A percentile compares a stretch with the other conserved stretches of the same genome.
These are phyloP conservation scores for Yponomeuta sedellus DNA, from an alignment of 2,888 invertebrate genomes.

Conservation along the genomic window DNA sequence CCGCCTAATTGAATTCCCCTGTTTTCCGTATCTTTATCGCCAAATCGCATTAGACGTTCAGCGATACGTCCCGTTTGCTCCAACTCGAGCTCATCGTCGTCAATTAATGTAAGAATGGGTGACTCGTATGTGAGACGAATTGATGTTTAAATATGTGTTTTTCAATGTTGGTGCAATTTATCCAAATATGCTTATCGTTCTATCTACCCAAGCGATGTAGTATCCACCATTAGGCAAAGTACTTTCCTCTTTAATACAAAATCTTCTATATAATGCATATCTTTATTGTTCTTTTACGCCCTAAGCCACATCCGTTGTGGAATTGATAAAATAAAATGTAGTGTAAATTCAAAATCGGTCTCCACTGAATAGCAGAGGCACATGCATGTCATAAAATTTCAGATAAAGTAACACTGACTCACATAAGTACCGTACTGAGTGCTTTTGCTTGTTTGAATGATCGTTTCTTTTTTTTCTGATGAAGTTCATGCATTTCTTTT, in stretches of 20 bases:
- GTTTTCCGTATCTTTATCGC: conserved; percentile 59
- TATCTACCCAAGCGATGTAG: no score
- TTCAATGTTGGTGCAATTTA: background rate
- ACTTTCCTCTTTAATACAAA: no score
- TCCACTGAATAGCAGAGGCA: conserved; percentile 38
- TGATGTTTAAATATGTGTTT: background rate
- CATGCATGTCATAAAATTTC: conserved; percentile 50
- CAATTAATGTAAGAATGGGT: conserved; percentile 39
- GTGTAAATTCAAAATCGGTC: conserved; percentile 21
- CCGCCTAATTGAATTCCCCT: conserved; percentile 70
- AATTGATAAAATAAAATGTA: conserved; percentile 50
- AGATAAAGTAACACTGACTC: conserved; percentile 49
- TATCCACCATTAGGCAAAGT: no score
- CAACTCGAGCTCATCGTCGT: conserved; percentile 38
- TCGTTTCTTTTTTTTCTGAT: conserved; percentile 53
- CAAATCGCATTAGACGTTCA: conserved; percentile 54
- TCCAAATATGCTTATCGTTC: background rate
- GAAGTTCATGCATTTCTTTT: conserved; percentile 30
- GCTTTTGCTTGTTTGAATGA: conserved; percentile 45
- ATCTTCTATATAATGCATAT: background rate
- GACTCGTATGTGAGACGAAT: background rate
- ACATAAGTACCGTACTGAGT: conserved; percentile 27
- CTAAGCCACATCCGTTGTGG: conserved; percentile 43
- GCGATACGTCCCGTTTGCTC: conserved; percentile 27
- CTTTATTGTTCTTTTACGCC: conserved; percentile 3